A percentile compares a stretch with the other conserved stretches of the same genome.
Evolutionary conservation across 2,888 invertebrate species (phyloP).

Genomic region (Osmoderma eremita): DNA sequence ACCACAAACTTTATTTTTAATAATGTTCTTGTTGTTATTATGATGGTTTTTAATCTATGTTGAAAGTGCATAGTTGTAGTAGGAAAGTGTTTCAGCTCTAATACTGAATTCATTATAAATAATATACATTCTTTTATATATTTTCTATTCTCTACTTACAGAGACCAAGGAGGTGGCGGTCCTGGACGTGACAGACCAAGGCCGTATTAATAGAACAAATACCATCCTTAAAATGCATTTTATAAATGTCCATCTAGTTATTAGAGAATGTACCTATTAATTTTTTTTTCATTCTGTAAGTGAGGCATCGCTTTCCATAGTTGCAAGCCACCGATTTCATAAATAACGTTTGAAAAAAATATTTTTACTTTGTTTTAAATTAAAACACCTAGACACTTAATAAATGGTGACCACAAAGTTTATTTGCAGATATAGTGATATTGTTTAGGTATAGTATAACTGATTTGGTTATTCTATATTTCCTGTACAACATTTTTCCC

Average conservation of each 20-base stretch:
- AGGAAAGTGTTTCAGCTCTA: not conserved
- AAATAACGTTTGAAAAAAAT: not conserved
- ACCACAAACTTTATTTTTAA: no score
- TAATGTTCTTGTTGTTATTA: no score
- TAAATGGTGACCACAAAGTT: no score
- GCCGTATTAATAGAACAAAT: slow-evolving; percentile 55
- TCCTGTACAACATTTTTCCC: not conserved
- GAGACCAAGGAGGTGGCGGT: slow-evolving; percentile 59
- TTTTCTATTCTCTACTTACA: slow-evolving; percentile 48
- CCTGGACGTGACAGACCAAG: slow-evolving; percentile 59
- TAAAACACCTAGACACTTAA: not conserved
- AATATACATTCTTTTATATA: not conserved
- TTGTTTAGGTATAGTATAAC: no score
- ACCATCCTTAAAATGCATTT: slow-evolving; percentile 31
- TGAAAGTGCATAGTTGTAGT: not conserved
- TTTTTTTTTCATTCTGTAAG: slow-evolving; percentile 28
- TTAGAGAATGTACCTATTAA: slow-evolving; percentile 15
- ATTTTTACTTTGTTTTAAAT: slow-evolving; percentile 4
- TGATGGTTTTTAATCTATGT: no score
- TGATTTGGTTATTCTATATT: not conserved
- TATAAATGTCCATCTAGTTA: slow-evolving; percentile 32
- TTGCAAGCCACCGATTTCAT: slow-evolving; percentile 2
- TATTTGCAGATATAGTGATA: no score
- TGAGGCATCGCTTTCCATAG: no score
- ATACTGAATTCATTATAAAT: no score